Evolutionary conservation across 2,797 vertebrate species (phyloP).

Genomic region (Macrochelys suwanniensis): DNA sequence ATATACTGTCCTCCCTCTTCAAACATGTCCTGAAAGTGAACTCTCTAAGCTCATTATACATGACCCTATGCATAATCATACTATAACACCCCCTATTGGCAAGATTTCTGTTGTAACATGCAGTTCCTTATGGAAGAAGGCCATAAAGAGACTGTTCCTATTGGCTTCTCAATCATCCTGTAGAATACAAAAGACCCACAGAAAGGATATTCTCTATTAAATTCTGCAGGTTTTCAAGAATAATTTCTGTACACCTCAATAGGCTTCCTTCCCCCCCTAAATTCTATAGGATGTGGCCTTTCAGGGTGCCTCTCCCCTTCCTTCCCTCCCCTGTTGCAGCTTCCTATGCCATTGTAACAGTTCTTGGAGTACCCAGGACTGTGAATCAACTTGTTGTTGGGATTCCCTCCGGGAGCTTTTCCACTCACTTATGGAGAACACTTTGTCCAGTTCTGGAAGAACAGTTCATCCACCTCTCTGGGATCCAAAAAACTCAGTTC

Average conservation of each 20-base stretch:
- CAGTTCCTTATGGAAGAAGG: not conserved
- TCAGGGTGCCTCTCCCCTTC: not conserved
- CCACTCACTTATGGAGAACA: not conserved
- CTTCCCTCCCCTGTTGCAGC: not conserved
- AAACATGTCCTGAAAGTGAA: not conserved
- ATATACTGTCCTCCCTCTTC: not conserved
- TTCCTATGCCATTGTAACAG: not conserved
- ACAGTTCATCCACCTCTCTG: not conserved
- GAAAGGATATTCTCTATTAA: not conserved
- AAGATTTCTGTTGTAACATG: not conserved
- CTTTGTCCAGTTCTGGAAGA: not conserved
- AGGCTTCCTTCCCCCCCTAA: not conserved
- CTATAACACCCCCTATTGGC: not conserved
- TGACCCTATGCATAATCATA: not conserved
- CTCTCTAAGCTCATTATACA: not conserved
- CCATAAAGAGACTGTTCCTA: not conserved
- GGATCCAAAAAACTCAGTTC: not conserved
- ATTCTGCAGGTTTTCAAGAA: not conserved
- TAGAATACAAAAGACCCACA: not conserved
- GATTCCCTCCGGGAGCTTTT: not conserved
- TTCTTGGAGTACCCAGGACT: not conserved
- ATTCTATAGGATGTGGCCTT: not conserved
- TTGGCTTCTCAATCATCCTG: not conserved
- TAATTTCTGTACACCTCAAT: not conserved
- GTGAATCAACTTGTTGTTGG: not conserved